Evolutionary conservation across 2,888 invertebrate species (phyloP).

Genomic region (Scaptomyza cyrtandrae): DNA sequence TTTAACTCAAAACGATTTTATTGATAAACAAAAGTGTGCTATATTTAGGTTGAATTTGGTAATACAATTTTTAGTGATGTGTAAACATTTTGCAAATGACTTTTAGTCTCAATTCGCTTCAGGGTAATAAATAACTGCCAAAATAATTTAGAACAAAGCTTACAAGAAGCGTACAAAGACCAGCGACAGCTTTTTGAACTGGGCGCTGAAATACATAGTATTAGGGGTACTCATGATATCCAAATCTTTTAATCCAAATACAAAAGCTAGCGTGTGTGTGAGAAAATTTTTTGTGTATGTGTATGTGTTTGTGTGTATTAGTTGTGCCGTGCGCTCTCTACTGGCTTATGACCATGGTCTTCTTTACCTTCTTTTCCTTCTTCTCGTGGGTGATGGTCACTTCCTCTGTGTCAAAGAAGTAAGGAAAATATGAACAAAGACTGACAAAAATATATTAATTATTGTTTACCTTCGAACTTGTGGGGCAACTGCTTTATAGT

Average conservation of each 20-base stretch:
- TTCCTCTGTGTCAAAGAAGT: slow-evolving; percentile 68
- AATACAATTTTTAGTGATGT: slow-evolving; percentile 48
- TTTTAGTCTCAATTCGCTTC: slow-evolving; percentile 26
- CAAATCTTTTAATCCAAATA: slow-evolving; percentile 31
- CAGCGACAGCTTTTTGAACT: slow-evolving; percentile 64
- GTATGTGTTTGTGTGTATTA: slow-evolving; percentile 20
- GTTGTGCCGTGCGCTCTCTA: slow-evolving; percentile 57
- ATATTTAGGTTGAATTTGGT: slow-evolving; percentile 39
- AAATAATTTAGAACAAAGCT: slow-evolving; percentile 74
- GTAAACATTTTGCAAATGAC: slow-evolving; percentile 30
- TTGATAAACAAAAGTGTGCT: slow-evolving; percentile 55
- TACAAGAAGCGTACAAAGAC: slow-evolving; percentile 69
- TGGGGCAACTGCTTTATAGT: slow-evolving; percentile 81
- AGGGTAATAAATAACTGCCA: slow-evolving; percentile 71
- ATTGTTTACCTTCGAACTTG: slow-evolving; percentile 79
- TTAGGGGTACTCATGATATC: slow-evolving; percentile 42
- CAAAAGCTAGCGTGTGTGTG: slow-evolving; percentile 50
- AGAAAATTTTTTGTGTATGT: slow-evolving; percentile 35
- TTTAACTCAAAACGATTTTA: slow-evolving; percentile 54
- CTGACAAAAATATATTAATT: too few species aligned
- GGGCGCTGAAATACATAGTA: slow-evolving; percentile 69
- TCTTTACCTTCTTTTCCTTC: slow-evolving; percentile 83
- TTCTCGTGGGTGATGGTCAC: slow-evolving; percentile 82
- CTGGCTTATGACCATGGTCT: slow-evolving; percentile 82
- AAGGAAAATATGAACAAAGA: too few species aligned